A percentile compares a stretch with the other conserved stretches of the same genome.
Conservation (phyloP, 2,888 invertebrate species). For the Dione juno region DNA sequence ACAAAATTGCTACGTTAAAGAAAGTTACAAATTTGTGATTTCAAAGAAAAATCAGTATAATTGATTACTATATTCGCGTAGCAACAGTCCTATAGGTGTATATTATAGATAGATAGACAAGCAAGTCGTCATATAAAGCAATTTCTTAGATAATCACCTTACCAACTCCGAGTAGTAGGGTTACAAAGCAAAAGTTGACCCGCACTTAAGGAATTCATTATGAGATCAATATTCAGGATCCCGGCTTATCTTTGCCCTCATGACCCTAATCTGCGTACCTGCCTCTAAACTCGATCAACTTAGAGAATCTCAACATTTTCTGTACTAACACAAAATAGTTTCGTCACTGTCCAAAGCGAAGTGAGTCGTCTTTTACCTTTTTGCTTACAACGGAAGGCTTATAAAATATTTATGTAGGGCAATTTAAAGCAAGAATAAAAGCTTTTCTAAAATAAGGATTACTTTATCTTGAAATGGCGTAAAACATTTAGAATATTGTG, state of each 20-base stretch:
- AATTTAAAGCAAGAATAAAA: too few relatives aligned
- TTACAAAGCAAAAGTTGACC: conserved; percentile 13
- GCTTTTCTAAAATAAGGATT: too few relatives aligned
- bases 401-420: neutral
- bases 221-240: conserved; percentile 25
- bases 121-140: neutral
- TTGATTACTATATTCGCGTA: neutral
- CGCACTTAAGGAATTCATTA: conserved; percentile 26
- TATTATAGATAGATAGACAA: neutral
- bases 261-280: conserved; percentile 20
- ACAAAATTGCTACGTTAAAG: too few relatives aligned
- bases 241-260: conserved; percentile 14
- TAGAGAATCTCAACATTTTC: conserved; percentile 10
- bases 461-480: too few relatives aligned
- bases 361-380: conserved; percentile 1
- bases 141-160: conserved; percentile 1
- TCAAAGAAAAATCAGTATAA: neutral
- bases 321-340: conserved; percentile 9
- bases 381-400: neutral
- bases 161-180: conserved; percentile 3
- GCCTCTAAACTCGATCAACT: conserved; percentile 21
- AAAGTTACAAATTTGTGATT: too few relatives aligned
- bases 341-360: conserved; percentile 5
- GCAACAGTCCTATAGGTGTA: neutral
- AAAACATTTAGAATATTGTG: too few relatives aligned